Percentiles rank a stretch among this genome's conserved stretches.
phyloP scores from a whole-genome alignment of 2,888 invertebrate species.

The Lymantria monacha region DNA sequence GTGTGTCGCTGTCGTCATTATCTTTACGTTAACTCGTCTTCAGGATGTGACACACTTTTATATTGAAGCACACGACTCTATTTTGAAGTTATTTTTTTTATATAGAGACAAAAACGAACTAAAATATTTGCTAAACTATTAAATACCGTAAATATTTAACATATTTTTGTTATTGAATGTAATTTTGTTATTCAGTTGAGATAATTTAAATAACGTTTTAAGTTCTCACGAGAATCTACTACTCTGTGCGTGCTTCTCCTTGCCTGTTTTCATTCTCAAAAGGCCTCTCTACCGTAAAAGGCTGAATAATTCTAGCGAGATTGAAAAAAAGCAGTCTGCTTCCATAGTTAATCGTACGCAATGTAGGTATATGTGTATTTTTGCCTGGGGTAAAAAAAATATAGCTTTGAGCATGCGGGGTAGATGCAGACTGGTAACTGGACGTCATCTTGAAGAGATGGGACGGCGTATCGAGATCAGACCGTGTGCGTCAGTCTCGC shows the following conservation, averaged over 20 bases:
- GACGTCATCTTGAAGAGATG: conserved; percentile 37
- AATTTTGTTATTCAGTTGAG: too few relatives aligned
- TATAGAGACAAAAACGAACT: background rate
- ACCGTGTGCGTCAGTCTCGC: conserved; percentile 62
- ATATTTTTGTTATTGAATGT: too few relatives aligned
- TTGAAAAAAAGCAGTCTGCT: conserved; percentile 65
- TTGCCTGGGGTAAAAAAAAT: conserved; percentile 48
- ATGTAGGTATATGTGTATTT: conserved; percentile 39
- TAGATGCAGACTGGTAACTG: conserved; percentile 32
- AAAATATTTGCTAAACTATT: too few relatives aligned
- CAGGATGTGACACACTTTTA: conserved; percentile 70
- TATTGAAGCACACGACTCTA: conserved; percentile 38
- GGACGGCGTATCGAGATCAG: conserved; percentile 38
- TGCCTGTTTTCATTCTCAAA: conserved; percentile 61
- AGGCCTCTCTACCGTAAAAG: conserved; percentile 69
- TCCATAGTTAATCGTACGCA: conserved; percentile 43
- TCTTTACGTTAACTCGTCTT: conserved; percentile 57
- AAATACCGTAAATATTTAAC: too few relatives aligned
- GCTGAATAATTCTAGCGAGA: conserved; percentile 64
- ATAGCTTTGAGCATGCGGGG: conserved; percentile 37
- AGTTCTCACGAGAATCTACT: conserved; percentile 26
- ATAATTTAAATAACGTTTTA: background rate
- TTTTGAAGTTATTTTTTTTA: conserved; percentile 14
- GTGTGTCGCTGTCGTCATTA: conserved; percentile 56
- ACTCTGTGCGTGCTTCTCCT: conserved; percentile 46